Evolutionary conservation across 1,140 invertebrate genomes (phyloP).

Genomic region (Centruroides vittatus): DNA sequence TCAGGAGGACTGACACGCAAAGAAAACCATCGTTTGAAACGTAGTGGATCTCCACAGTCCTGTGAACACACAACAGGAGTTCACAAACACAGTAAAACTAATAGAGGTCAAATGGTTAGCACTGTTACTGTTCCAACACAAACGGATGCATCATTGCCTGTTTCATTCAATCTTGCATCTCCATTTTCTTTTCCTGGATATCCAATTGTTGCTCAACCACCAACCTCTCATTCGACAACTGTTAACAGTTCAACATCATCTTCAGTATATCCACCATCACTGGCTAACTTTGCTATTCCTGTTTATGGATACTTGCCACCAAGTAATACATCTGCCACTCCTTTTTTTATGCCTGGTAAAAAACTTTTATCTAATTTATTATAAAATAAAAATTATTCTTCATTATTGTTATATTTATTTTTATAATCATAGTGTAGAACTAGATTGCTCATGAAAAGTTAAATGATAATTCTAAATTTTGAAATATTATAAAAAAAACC

Average conservation of each 20-base stretch:
- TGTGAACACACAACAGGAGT: background rate
- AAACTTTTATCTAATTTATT: background rate
- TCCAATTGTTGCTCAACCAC: background rate
- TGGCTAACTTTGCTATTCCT: too few species aligned
- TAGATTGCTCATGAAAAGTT: too few species aligned
- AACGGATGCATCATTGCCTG: background rate
- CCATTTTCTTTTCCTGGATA: background rate
- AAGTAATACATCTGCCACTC: background rate
- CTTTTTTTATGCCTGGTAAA: background rate
- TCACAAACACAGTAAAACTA: background rate
- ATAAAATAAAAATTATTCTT: background rate
- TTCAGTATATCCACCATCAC: background rate
- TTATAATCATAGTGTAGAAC: too few species aligned
- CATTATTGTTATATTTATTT: too few species aligned
- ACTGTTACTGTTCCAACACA: background rate
- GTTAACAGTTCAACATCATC: background rate
- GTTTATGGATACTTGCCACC: too few species aligned
- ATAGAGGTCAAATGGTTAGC: background rate
- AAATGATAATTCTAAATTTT: too few species aligned
- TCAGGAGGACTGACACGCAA: background rate
- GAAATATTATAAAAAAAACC: too few species aligned
- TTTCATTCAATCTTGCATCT: background rate
- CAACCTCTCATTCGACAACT: background rate
- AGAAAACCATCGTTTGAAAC: constrained; percentile 1
- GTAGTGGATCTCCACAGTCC: background rate